These are phyloP conservation scores for Galaxea fascicularis DNA, from an alignment of 92 coral and sea anemone genomes.

Conservation along the genomic window DNA sequence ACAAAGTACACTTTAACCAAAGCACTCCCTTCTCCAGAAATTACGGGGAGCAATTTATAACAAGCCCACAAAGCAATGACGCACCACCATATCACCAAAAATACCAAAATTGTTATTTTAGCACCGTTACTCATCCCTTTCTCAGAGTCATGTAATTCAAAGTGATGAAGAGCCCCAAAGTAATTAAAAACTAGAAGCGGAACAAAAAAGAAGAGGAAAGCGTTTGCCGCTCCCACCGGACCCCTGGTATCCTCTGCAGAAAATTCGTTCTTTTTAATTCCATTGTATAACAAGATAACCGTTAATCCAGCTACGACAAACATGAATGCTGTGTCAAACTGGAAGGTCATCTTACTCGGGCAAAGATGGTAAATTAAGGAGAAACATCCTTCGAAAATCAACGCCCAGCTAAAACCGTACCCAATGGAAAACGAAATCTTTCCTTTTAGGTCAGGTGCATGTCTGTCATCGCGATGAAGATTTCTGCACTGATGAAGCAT, in stretches of 20 bases:
- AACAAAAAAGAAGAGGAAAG: slow-evolving; percentile 79
- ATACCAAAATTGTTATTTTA: slow-evolving; percentile 36
- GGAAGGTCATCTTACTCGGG: slow-evolving; percentile 89
- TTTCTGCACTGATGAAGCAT: slow-evolving; percentile 54
- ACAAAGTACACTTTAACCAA: neutral
- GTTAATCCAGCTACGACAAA: slow-evolving; percentile 86
- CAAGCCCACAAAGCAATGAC: slow-evolving; percentile 70
- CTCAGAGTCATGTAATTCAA: slow-evolving; percentile 6
- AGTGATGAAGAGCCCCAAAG: slow-evolving; percentile 61
- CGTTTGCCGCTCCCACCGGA: slow-evolving; percentile 73
- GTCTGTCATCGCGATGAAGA: slow-evolving; percentile 4
- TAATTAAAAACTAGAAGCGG: slow-evolving; percentile 86
- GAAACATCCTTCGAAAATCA: slow-evolving; percentile 84
- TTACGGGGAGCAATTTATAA: slow-evolving; percentile 44
- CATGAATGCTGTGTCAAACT: slow-evolving; percentile 95
- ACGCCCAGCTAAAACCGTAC: slow-evolving; percentile 92
- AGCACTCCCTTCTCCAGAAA: neutral
- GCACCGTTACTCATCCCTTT: slow-evolving; percentile 5
- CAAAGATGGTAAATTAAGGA: slow-evolving; percentile 88
- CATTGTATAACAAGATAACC: slow-evolving; percentile 79
- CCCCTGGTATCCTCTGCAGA: slow-evolving; percentile 48
- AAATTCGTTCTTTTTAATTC: slow-evolving; percentile 33
- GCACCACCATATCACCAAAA: slow-evolving; percentile 67
- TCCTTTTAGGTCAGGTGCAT: slow-evolving; percentile 54
- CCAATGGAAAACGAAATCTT: slow-evolving; percentile 77